phyloP scores from a whole-genome alignment of 2,888 invertebrate species.

The Gasteruption jaculator region DNA sequence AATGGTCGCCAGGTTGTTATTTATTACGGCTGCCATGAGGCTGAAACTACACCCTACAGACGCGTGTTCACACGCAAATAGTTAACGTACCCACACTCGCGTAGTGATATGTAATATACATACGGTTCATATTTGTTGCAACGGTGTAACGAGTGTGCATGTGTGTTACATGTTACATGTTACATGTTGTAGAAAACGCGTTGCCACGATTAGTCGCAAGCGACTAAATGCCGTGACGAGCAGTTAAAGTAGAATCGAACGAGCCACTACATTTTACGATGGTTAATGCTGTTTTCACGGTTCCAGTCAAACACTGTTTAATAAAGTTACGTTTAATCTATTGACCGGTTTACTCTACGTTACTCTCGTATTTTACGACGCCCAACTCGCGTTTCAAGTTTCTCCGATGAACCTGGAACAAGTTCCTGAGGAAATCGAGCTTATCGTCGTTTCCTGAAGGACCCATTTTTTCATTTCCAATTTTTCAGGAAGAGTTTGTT shows the following conservation, averaged over 20 bases:
- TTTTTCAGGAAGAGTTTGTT: no score
- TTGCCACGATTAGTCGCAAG: constrained; percentile 22
- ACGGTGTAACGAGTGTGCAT: no score
- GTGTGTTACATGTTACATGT: no score
- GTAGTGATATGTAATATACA: neutral
- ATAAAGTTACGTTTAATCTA: neutral
- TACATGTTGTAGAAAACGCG: no score
- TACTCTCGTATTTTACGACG: constrained; percentile 8
- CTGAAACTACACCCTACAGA: no score
- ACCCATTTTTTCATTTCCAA: no score
- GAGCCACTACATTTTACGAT: no score
- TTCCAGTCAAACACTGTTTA: no score
- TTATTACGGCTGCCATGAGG: constrained; percentile 32
- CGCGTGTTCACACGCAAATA: constrained; percentile 14
- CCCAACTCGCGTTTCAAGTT: neutral
- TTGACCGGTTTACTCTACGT: constrained; percentile 10
- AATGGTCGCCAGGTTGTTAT: constrained; percentile 44
- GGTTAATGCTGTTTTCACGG: no score
- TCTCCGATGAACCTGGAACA: no score
- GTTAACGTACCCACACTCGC: constrained; percentile 11
- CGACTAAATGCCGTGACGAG: constrained; percentile 21
- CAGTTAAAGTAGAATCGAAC: constrained; percentile 10
- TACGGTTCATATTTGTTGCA: neutral
- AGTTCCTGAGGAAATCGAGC: no score
- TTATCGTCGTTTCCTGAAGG: no score